Conservation (phyloP, 1,140 invertebrate genomes). For the Dendrolimus punctatus region DNA sequence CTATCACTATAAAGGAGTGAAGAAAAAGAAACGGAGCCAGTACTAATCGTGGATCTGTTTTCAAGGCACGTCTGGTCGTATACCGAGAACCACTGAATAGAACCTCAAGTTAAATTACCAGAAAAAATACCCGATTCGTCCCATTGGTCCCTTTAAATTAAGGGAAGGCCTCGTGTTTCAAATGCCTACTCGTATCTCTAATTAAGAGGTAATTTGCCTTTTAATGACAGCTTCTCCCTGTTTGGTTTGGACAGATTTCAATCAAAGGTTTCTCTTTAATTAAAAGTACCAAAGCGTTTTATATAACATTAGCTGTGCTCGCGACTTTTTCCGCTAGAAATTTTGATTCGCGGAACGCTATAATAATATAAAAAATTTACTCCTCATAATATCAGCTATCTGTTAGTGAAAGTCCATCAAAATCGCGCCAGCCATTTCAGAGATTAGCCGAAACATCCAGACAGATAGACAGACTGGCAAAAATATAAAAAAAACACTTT, state of each 20-base stretch:
- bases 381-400: no score
- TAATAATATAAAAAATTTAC: not conserved
- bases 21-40: conserved; percentile 13
- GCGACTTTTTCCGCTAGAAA: no score
- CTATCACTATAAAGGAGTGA: conserved; percentile 8
- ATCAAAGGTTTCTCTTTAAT: conserved; percentile 13
- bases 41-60: conserved; percentile 15
- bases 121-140: conserved; percentile 10
- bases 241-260: conserved; percentile 14
- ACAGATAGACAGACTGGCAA: no score
- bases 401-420: no score
- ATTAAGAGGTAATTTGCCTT: conserved; percentile 18
- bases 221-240: conserved; percentile 13
- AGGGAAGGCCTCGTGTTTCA: not conserved
- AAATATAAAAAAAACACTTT: no score
- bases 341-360: not conserved
- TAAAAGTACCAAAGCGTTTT: conserved; percentile 1
- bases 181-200: conserved; percentile 8
- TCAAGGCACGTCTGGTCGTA: conserved; percentile 10
- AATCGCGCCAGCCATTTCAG: no score
- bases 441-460: no score
- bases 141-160: conserved; percentile 13
- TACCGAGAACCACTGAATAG: conserved; percentile 12
- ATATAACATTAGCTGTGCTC: no score
- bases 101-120: conserved; percentile 7